A percentile compares a stretch with the other conserved stretches of the same genome.
Evolutionary conservation across 2,888 invertebrate species (phyloP).

Genomic region (Leptinotarsa juncta): DNA sequence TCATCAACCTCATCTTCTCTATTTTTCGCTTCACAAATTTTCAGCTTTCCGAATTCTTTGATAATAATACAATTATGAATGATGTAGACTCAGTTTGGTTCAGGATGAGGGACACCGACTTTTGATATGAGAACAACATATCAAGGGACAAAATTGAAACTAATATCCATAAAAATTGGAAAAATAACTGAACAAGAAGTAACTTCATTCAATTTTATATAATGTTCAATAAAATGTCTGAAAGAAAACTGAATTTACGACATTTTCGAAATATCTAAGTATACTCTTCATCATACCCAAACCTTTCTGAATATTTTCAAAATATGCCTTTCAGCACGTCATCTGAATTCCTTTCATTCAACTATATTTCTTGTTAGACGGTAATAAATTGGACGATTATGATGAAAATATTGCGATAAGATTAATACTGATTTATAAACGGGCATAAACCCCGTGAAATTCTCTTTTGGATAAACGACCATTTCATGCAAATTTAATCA

Average conservation of each 20-base stretch:
- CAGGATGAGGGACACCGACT: no score
- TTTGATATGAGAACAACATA: no score
- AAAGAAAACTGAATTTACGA: neutral
- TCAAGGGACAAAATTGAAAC: no score
- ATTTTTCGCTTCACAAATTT: no score
- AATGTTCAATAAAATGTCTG: no score
- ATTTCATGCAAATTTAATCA: constrained; percentile 58
- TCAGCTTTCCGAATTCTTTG: no score
- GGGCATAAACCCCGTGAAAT: constrained; percentile 52
- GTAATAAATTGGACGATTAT: constrained; percentile 46
- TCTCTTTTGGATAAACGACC: constrained; percentile 53
- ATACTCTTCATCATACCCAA: neutral
- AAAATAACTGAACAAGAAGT: no score
- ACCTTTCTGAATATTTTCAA: neutral
- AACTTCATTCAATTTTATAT: no score
- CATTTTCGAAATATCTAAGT: neutral
- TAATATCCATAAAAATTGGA: no score
- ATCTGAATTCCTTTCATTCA: constrained; percentile 26
- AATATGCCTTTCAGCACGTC: neutral
- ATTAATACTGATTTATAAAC: constrained; percentile 54
- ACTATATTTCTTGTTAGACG: constrained; percentile 30
- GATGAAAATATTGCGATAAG: constrained; percentile 53
- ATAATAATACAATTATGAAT: no score
- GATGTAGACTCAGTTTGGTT: no score
- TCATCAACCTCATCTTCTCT: no score